A percentile compares a stretch with the other conserved stretches of the same genome.
These are phyloP conservation scores for Phrynocephalus guinanensis DNA, from an alignment of 2,797 vertebrate species.

Conservation along the genomic window DNA sequence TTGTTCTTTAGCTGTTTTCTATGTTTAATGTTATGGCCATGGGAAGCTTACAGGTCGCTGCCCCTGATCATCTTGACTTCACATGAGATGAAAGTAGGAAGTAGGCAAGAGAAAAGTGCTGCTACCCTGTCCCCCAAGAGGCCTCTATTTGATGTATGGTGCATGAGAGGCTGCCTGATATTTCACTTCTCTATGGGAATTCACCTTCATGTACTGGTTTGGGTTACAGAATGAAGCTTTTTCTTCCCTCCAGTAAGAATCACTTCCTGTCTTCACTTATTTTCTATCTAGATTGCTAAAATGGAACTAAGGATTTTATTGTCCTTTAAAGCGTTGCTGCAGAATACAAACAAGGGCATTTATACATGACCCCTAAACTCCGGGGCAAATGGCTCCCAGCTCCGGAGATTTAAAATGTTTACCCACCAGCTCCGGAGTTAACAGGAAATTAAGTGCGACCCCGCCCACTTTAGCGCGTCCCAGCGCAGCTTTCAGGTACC, in stretches of 20 bases:
- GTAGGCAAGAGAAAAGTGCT: conserved; percentile 37
- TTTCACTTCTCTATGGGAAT: conserved; percentile 84
- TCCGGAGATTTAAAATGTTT: no score
- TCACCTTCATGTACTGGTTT: conserved; percentile 67
- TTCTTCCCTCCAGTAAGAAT: conserved; percentile 61
- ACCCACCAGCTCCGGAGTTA: no score
- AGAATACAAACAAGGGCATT: background rate
- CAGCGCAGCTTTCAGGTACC: no score
- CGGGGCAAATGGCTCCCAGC: no score
- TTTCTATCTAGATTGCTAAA: conserved; percentile 29
- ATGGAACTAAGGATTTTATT: conserved; percentile 38
- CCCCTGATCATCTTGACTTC: conserved; percentile 23
- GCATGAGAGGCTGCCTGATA: conserved; percentile 62
- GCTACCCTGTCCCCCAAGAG: conserved; percentile 23
- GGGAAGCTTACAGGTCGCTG: conserved; percentile 26
- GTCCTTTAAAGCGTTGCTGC: background rate
- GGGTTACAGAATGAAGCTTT: conserved; percentile 64
- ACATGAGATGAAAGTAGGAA: conserved; percentile 73
- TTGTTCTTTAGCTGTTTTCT: background rate
- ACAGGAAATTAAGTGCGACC: no score
- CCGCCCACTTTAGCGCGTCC: no score
- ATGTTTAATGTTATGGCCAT: conserved; percentile 18
- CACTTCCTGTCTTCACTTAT: conserved; percentile 45
- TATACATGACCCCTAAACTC: no score
- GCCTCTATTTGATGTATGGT: conserved; percentile 37